Base-by-base conservation (phyloP, 2,113 vertebrate genomes). In the Hippocampus abdominalis region DNA sequence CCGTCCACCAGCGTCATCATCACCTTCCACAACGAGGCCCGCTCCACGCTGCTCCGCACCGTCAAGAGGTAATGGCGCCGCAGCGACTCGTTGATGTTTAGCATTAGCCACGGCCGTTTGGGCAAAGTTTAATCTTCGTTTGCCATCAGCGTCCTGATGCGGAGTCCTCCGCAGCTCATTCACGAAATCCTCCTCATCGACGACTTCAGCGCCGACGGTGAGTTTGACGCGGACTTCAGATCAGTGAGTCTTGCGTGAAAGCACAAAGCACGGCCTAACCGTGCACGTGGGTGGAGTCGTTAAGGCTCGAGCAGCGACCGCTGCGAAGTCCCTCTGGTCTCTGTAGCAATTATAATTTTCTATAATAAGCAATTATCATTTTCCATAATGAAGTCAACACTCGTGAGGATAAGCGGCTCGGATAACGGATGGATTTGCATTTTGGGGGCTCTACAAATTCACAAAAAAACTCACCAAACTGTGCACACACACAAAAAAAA, bases 121-220 rank as follows among this genome's bases (percentile, higher is more conserved):
- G 20, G 8, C 51, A 16, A 64, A 13, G 10, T 42, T n/a, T 40
- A 23, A 12, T 42, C 3, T 8, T 32, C 51, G 12, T 57, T 16
- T 25, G 39, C 18, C 39, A 81, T 53, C 87, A 99, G 97, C 3
- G 95, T 99, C 75, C 86, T 99, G 83, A 95, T 93, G 87, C 88
- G 96, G 70, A 98, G 94, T 74, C 96, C 96, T 74, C 76, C 93
- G 23, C 86, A 81, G 73, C 89, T 99, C 72, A 95, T 99, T 81
- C 96, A 96, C 76, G 97, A 99, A 87, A 96, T 99, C 63, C 95
- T 99, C 85, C 88, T 99, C 75, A 95, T 99, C 56, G 97, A 99
- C 70, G 97, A 99, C 92, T 99, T 96, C 93, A 99, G 97, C 88
- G 90, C 93, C 0, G 96, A 99, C 77, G 84, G 97, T 99, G 89